These are phyloP conservation scores for Leucophenga montana DNA, from an alignment of 2,888 invertebrate species.

Conservation along the genomic window DNA sequence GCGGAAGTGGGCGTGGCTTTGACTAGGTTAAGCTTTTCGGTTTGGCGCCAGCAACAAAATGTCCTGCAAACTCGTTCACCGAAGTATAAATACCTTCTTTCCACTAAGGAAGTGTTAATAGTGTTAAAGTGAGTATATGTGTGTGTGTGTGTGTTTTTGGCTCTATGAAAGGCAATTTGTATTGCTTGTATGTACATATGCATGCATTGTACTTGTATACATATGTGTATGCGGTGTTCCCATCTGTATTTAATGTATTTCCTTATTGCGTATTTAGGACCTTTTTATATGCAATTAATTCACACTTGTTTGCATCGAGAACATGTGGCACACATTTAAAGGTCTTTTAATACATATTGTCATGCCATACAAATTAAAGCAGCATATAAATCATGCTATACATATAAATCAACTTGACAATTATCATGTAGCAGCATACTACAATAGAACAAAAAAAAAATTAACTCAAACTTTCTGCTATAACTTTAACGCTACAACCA, in stretches of 20 bases:
- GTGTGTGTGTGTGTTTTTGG: conserved; percentile 3
- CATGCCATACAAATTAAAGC: conserved; percentile 5
- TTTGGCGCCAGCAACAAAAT: conserved; percentile 45
- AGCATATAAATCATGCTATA: conserved; percentile 27
- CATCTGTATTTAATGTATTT: conserved; percentile 49
- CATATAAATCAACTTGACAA: conserved; percentile 53
- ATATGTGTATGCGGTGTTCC: conserved; percentile 5
- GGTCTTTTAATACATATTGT: background rate
- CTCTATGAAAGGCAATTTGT: background rate
- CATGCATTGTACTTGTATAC: background rate
- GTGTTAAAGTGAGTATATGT: background rate
- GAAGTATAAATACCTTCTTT: background rate
- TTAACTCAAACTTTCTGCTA: conserved; percentile 34
- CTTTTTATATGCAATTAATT: conserved; percentile 56
- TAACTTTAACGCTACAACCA: background rate
- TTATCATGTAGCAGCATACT: conserved; percentile 28
- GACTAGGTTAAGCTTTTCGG: conserved; percentile 35
- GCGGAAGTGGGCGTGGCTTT: conserved; percentile 29
- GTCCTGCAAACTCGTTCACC: conserved; percentile 7
- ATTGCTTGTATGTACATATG: too few relatives aligned
- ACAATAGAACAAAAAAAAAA: conserved; percentile 22
- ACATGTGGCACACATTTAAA: conserved; percentile 2
- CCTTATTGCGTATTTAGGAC: conserved; percentile 41
- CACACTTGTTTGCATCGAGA: conserved; percentile 18
- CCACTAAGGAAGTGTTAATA: conserved; percentile 13